phyloP scores from a whole-genome alignment of 2,888 invertebrate genomes.

The Drosophila buzzatii region DNA sequence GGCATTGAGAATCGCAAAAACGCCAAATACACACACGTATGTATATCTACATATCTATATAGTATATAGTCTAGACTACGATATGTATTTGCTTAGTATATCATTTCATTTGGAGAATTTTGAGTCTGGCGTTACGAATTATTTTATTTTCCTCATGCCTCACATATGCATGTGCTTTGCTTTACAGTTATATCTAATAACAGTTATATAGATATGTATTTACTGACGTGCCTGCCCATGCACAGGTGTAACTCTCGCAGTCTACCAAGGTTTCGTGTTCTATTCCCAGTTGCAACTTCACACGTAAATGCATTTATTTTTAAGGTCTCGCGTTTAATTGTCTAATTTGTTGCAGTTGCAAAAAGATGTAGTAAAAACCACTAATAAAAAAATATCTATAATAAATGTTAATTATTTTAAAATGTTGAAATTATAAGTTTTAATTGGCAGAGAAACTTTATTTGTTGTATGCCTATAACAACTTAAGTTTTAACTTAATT shows the following conservation, averaged over 20 bases:
- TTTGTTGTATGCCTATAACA: neutral
- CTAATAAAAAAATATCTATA: neutral
- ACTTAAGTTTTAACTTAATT: neutral
- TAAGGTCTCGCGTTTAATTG: slow-evolving; percentile 25
- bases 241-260: slow-evolving; percentile 3
- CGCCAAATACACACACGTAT: neutral
- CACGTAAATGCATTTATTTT: slow-evolving; percentile 40
- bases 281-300: slow-evolving; percentile 14
- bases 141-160: slow-evolving; percentile 14
- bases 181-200: slow-evolving; percentile 51
- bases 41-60: neutral
- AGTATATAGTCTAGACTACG: slow-evolving; percentile 3
- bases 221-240: slow-evolving; percentile 19
- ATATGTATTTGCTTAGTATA: neutral
- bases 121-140: slow-evolving; percentile 22
- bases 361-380: neutral
- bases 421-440: neutral
- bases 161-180: slow-evolving; percentile 14
- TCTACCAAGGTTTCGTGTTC: slow-evolving; percentile 38
- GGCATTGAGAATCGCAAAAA: neutral
- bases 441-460: neutral
- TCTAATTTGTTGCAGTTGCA: slow-evolving; percentile 8
- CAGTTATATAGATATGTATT: slow-evolving; percentile 1
- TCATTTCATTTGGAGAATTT: neutral
- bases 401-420: slow-evolving; percentile 1